phyloP scores from a whole-genome alignment of 2,797 vertebrate species.

The Siniperca obscura region DNA sequence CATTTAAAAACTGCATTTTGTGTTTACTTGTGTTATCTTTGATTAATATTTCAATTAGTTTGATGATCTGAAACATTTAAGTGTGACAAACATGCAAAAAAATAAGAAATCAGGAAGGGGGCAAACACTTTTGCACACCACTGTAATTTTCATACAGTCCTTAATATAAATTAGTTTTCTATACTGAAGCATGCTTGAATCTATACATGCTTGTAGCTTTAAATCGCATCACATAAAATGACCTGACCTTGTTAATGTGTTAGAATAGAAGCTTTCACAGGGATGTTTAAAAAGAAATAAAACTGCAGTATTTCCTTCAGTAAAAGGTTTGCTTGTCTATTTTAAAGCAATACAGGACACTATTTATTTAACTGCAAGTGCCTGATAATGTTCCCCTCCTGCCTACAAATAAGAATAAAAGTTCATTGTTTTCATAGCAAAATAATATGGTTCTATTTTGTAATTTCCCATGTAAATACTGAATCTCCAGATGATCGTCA shows the following conservation, averaged over 20 bases:
- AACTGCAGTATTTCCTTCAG: neutral
- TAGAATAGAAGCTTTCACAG: neutral
- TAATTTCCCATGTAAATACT: slow-evolving; percentile 25
- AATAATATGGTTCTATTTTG: slow-evolving; percentile 6
- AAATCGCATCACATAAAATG: neutral
- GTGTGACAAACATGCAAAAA: no score
- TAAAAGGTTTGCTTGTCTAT: neutral
- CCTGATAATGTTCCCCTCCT: slow-evolving; percentile 2
- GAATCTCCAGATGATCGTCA: neutral
- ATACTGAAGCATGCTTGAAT: neutral
- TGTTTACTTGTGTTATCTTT: no score
- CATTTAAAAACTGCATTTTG: no score
- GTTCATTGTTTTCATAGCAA: slow-evolving; percentile 12
- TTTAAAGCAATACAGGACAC: neutral
- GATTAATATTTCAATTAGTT: no score
- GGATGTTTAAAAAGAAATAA: neutral
- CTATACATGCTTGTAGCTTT: slow-evolving; percentile 4
- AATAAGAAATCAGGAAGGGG: no score
- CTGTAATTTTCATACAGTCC: neutral
- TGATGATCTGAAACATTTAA: no score
- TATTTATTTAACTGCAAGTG: slow-evolving; percentile 7
- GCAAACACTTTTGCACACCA: no score
- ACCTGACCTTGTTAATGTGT: neutral
- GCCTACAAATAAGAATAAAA: neutral
- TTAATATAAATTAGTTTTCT: neutral